phyloP scores from a whole-genome alignment of 2,888 invertebrate genomes.

The Yponomeuta cagnagella region DNA sequence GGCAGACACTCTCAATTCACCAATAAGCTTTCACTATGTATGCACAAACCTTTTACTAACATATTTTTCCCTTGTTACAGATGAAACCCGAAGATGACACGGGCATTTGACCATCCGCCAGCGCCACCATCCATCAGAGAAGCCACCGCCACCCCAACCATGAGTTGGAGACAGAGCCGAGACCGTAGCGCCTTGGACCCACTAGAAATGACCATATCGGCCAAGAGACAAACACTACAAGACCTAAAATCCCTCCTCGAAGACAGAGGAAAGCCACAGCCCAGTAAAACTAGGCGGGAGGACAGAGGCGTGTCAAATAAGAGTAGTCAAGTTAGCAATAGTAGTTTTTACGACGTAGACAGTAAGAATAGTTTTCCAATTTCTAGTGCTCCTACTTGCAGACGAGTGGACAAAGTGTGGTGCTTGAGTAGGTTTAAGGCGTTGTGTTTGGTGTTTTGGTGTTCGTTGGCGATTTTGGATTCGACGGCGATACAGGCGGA shows the following conservation, averaged over 20 bases:
- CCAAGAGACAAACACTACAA: slow-evolving; percentile 50
- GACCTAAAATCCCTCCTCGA: slow-evolving; percentile 64
- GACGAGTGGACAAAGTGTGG: slow-evolving; percentile 40
- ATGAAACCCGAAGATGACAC: slow-evolving; percentile 56
- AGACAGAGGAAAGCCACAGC: slow-evolving; percentile 52
- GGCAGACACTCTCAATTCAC: too few species aligned
- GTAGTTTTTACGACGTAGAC: slow-evolving; percentile 42
- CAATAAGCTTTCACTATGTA: not conserved
- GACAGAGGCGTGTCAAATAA: slow-evolving; percentile 29
- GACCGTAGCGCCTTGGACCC: slow-evolving; percentile 31
- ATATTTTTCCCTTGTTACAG: slow-evolving; percentile 48
- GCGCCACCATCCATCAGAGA: slow-evolving; percentile 26
- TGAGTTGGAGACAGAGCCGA: slow-evolving; percentile 37
- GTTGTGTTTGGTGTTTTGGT: slow-evolving; percentile 55
- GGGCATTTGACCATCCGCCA: slow-evolving; percentile 50
- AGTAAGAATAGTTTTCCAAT: slow-evolving; percentile 44
- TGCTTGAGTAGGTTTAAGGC: slow-evolving; percentile 66
- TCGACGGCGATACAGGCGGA: slow-evolving; percentile 41
- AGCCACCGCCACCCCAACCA: slow-evolving; percentile 33
- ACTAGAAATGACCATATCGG: slow-evolving; percentile 50
- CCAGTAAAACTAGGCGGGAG: slow-evolving; percentile 25
- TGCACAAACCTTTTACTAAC: too few species aligned
- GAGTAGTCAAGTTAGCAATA: slow-evolving; percentile 35
- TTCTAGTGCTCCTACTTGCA: slow-evolving; percentile 33
- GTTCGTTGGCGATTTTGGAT: slow-evolving; percentile 46